Conservation (phyloP, 2,888 invertebrate species). For the Sipha maydis region DNA sequence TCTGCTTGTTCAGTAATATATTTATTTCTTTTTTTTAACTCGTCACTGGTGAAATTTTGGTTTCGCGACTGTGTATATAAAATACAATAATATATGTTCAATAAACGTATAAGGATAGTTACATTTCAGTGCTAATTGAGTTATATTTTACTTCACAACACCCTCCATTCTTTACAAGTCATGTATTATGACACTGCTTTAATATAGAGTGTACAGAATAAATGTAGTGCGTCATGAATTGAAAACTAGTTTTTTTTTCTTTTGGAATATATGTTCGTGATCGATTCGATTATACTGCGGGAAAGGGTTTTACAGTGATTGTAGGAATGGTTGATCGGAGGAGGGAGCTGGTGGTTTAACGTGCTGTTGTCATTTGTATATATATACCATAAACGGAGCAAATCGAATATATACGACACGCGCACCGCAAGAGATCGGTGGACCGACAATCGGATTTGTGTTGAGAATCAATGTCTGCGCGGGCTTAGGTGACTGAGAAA, state of each 20-base stretch:
- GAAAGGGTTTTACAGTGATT: neutral
- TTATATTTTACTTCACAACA: neutral
- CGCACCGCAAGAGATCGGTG: neutral
- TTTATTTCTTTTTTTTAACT: neutral
- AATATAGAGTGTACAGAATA: neutral
- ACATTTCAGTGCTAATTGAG: no score
- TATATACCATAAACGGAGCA: no score
- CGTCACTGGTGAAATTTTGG: neutral
- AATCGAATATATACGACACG: neutral
- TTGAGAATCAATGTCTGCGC: constrained; percentile 16
- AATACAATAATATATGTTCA: no score
- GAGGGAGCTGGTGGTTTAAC: neutral
- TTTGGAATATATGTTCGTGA: neutral
- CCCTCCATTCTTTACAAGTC: neutral
- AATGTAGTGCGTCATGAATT: neutral
- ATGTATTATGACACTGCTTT: neutral
- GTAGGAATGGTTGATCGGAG: no score
- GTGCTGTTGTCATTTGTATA: neutral
- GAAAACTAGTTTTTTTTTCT: neutral
- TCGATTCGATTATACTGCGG: neutral
- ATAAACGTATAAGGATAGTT: no score
- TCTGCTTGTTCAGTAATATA: neutral
- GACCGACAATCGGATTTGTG: constrained; percentile 34
- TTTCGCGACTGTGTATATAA: neutral
- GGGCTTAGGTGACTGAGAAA: constrained; percentile 1